Percentiles rank a stretch among this genome's conserved stretches.
phyloP scores from a whole-genome alignment of 2,113 vertebrate species.

The Pseudonaja textilis region DNA sequence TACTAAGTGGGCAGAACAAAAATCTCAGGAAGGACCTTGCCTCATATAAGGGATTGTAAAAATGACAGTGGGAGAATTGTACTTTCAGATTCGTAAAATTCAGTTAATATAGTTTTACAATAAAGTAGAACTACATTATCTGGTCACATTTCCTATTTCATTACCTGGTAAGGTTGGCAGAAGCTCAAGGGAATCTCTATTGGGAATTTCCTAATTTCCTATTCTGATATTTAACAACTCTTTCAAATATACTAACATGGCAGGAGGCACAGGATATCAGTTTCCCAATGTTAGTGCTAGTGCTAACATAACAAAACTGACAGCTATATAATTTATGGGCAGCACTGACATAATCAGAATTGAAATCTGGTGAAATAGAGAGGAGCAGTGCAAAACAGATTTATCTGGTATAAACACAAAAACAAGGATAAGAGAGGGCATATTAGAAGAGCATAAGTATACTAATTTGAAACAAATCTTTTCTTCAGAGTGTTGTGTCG shows the following conservation, averaged over 20 bases:
- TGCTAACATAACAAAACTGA: background rate
- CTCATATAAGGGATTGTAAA: no score
- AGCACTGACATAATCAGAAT: background rate
- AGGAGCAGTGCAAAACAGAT: background rate
- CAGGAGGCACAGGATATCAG: background rate
- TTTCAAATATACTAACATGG: background rate
- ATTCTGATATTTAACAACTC: background rate
- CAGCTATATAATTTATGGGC: background rate
- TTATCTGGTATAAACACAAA: background rate
- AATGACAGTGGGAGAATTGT: no score
- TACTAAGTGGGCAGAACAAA: no score
- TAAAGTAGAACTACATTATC: no score
- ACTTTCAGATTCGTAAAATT: no score
- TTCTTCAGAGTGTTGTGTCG: background rate
- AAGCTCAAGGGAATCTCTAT: background rate
- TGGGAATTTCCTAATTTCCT: background rate
- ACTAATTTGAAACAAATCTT: background rate
- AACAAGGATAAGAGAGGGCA: background rate
- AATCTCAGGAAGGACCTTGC: no score
- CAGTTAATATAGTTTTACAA: no score
- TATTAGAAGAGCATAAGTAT: background rate
- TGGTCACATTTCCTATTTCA: no score
- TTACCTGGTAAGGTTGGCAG: background rate
- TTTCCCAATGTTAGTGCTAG: background rate
- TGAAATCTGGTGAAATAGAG: background rate